phyloP scores from a whole-genome alignment of 2,888 invertebrate genomes.

The Caenorhabditis wallacei region DNA sequence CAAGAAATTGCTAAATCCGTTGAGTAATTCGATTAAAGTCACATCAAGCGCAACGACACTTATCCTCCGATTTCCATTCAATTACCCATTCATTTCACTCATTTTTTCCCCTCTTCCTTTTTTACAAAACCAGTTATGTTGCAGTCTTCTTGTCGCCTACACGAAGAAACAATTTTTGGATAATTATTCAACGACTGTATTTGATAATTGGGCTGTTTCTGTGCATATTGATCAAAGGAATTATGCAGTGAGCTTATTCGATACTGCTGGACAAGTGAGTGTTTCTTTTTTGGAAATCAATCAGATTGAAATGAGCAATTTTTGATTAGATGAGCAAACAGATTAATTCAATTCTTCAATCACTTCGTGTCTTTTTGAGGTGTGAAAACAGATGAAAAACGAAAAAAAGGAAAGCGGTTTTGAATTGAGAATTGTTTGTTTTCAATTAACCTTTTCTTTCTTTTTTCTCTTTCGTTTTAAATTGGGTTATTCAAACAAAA shows the following conservation, averaged over 20 bases:
- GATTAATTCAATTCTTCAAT: not conserved
- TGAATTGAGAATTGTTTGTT: conserved; percentile 45
- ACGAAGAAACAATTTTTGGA: conserved; percentile 76
- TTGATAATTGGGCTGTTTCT: conserved; percentile 79
- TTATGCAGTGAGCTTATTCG: conserved; percentile 78
- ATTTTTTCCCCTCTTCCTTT: not conserved
- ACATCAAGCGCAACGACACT: conserved; percentile 49
- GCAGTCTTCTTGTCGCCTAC: conserved; percentile 78
- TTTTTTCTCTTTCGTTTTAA: conserved; percentile 3
- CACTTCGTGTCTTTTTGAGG: conserved; percentile 12
- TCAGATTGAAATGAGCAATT: conserved; percentile 4
- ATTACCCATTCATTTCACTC: conserved; percentile 32
- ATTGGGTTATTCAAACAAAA: conserved; percentile 28
- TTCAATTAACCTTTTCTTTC: conserved; percentile 48
- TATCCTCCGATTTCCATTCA: conserved; percentile 31
- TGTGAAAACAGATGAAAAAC: conserved; percentile 20
- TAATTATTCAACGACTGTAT: conserved; percentile 78
- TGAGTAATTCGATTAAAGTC: conserved; percentile 50
- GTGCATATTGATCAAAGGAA: conserved; percentile 74
- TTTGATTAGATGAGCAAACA: conserved; percentile 45
- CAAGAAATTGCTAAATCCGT: conserved; percentile 48
- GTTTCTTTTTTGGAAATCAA: conserved; percentile 6
- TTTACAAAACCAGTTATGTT: conserved; percentile 56
- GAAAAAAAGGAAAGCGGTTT: not conserved
- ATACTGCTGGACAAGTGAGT: conserved; percentile 79